Base-by-base conservation (phyloP, 2,797 vertebrate genomes). In the Hypotaenidia philippensis region DNA sequence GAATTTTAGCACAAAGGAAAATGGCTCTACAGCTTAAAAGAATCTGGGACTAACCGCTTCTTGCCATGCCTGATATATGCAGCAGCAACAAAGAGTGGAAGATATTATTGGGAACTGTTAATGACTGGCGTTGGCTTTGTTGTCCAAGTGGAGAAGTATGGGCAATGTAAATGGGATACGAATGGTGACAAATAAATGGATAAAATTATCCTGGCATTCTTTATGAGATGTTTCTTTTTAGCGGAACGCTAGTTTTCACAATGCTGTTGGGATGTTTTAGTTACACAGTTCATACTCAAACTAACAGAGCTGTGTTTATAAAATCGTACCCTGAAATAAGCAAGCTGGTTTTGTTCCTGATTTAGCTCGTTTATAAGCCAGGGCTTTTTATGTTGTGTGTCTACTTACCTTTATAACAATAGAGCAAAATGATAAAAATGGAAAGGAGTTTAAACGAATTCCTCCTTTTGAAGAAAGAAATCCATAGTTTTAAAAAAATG, bases 1-100 rank as follows among this genome's bases (percentile, higher is more conserved):
- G 87, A 69, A 52, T 92, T 89, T 32, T 57, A 88, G 72, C 79
- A 91, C 92, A 94, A 96, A 95, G 79, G 82, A 93, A 95, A 88
- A 93, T 34, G 81, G 69, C 79, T 91, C 65, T 87, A 41, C 65
- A 31, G 19, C 56, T 49, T 87, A n/a, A 71, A 83, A 57, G 69
- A 74, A 32, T 87, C 31, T 34, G n/a, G 19, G 38, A 36, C 61
- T 68, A 56, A 45, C 31, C 2, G 11, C 47, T 85, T 59, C 60
- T 82, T 60, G 81, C 64, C 56, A 81, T 11, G 75, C 75, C 70
- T 82, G 88, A 93, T 70, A 90, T 56, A 87, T 2, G 0, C 44
- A 74, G 66, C 14, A 27, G 83, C 86, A 82, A 83, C 60, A n/a
- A 50, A 13, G 76, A 86, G 38, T 27, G 27, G 63, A 56, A 52